These are phyloP conservation scores for Myiotriccus ornatus DNA, from an alignment of 2,797 vertebrate genomes.

Conservation along the genomic window DNA sequence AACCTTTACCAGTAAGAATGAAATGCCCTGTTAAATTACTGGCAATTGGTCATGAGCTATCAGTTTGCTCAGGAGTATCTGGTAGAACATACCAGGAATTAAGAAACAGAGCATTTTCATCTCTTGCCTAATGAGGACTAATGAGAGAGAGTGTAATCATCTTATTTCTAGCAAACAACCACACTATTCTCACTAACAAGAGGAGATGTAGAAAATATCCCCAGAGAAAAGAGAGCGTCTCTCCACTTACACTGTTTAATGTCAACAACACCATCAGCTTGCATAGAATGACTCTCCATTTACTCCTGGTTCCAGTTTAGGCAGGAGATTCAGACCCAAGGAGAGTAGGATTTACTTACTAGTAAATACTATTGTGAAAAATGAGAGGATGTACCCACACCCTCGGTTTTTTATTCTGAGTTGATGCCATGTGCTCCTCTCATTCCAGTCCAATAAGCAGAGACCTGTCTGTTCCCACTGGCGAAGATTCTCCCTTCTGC, in stretches of 20 bases:
- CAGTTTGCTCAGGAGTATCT: conserved; percentile 2
- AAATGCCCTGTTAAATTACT: conserved; percentile 25
- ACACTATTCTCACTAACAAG: neutral
- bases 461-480: neutral
- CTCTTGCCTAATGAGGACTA: conserved; percentile 33
- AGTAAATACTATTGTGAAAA: conserved; percentile 14
- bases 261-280: neutral
- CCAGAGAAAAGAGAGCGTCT: neutral
- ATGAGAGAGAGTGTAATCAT: conserved; percentile 1
- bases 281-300: neutral
- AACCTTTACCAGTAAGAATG: conserved; percentile 2
- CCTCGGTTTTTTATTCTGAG: conserved; percentile 22
- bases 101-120: conserved; percentile 10
- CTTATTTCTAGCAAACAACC: conserved; percentile 24
- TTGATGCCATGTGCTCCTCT: neutral
- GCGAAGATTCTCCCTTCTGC: neutral
- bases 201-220: conserved; percentile 20
- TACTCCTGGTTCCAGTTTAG: neutral
- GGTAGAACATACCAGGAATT: conserved; percentile 14
- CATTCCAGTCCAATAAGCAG: neutral
- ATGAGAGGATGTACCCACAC: neutral
- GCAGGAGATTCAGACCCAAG: neutral
- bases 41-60: neutral
- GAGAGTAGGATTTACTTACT: conserved; percentile 16
- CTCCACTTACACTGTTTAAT: neutral